These are phyloP conservation scores for Tetramorium bicarinatum DNA, from an alignment of 2,888 invertebrate species.

Conservation along the genomic window DNA sequence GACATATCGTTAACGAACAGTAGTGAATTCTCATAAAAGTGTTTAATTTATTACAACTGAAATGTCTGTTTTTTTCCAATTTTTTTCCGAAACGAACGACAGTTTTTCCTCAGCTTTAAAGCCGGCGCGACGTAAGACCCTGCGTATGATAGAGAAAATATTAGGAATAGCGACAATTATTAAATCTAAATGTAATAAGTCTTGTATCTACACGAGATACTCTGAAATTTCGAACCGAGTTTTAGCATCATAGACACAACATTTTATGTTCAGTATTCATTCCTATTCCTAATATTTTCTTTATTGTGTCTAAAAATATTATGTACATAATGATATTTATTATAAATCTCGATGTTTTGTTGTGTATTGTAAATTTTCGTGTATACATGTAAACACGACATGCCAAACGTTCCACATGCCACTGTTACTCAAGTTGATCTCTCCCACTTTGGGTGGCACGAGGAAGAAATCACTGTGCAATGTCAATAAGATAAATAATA, in stretches of 20 bases:
- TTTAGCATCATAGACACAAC: too few species aligned
- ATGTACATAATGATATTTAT: not conserved
- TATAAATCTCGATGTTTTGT: not conserved
- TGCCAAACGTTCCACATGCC: conserved; percentile 17
- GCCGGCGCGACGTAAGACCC: not conserved
- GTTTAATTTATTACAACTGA: not conserved
- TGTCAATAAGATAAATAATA: conserved; percentile 19
- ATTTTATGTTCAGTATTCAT: too few species aligned
- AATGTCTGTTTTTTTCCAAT: not conserved
- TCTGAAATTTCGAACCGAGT: too few species aligned
- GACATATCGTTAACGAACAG: not conserved
- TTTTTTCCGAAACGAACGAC: conserved; percentile 8
- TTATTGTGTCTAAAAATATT: not conserved
- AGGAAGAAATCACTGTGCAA: not conserved
- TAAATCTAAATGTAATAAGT: too few species aligned
- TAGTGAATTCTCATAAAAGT: not conserved
- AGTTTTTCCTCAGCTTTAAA: not conserved
- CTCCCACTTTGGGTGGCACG: not conserved
- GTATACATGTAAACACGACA: not conserved
- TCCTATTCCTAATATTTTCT: too few species aligned
- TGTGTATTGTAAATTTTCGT: conserved; percentile 3
- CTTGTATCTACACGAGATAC: too few species aligned
- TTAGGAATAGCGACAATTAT: too few species aligned
- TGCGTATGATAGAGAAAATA: too few species aligned
- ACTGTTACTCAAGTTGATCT: not conserved